These are phyloP conservation scores for Cheirogaleus major DNA, from an alignment of 2,797 vertebrate species.

Conservation along the genomic window DNA sequence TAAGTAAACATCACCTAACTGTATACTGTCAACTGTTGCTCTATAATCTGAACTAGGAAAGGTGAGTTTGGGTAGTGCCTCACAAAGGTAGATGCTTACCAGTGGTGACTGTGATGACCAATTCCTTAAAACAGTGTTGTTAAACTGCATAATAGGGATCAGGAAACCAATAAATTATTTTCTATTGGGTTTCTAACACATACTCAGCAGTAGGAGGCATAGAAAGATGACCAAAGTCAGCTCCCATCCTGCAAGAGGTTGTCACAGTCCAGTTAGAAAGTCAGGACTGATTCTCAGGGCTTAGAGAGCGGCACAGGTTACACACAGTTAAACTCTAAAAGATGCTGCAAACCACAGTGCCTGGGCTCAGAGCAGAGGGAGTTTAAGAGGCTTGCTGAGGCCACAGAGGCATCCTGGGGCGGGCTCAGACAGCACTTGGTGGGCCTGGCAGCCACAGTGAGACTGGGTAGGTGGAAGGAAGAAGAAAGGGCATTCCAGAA, in stretches of 20 bases:
- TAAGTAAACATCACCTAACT: neutral
- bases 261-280: neutral
- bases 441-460: neutral
- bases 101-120: neutral
- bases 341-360: neutral
- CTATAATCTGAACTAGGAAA: slow-evolving; percentile 16
- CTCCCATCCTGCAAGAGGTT: neutral
- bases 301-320: neutral
- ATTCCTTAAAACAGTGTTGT: neutral
- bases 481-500: neutral
- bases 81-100: neutral
- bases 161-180: slow-evolving; percentile 3
- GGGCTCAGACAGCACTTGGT: neutral
- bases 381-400: neutral
- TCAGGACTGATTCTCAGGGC: neutral
- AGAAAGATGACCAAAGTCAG: neutral
- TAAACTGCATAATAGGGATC: neutral
- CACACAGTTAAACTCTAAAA: neutral
- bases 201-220: neutral
- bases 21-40: neutral
- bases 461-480: slow-evolving; percentile 3
- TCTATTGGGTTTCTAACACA: neutral
- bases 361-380: neutral
- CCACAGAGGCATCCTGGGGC: neutral
- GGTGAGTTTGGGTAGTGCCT: neutral